phyloP scores from a whole-genome alignment of 2,888 invertebrate genomes.

The Prenolepis imparis region DNA sequence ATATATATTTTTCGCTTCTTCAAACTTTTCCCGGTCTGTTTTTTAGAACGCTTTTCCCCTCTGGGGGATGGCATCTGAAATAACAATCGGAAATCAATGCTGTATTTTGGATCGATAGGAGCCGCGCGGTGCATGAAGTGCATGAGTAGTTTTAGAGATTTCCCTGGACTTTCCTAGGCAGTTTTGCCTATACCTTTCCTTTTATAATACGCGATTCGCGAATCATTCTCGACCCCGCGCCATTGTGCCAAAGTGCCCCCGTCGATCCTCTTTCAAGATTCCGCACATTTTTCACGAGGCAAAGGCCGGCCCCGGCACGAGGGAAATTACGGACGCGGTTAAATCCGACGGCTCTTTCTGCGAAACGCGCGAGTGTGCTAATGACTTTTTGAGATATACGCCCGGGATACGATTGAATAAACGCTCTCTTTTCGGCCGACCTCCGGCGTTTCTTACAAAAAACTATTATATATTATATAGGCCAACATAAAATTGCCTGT shows the following conservation, averaged over 20 bases:
- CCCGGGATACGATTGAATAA: conserved; percentile 40
- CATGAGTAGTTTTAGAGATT: neutral
- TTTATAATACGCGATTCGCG: conserved; percentile 32
- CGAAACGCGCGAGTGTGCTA: conserved; percentile 46
- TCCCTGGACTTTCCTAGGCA: conserved; percentile 15
- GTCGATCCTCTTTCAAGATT: conserved; percentile 36
- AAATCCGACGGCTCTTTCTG: conserved; percentile 49
- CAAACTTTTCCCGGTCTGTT: neutral
- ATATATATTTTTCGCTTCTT: conserved; percentile 27
- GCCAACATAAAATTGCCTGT: neutral
- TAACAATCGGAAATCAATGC: conserved; percentile 26
- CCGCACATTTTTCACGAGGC: conserved; percentile 46
- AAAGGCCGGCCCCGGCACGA: conserved; percentile 33
- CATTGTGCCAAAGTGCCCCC: conserved; percentile 36
- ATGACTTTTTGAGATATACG: conserved; percentile 55
- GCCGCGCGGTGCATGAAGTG: neutral
- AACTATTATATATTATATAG: conserved; percentile 31
- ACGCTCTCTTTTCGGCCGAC: conserved; percentile 36
- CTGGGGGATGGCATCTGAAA: conserved; percentile 13
- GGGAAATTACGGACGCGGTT: conserved; percentile 54
- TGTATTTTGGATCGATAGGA: conserved; percentile 13
- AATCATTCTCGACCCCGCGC: conserved; percentile 25
- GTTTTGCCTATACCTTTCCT: neutral
- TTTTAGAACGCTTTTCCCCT: neutral
- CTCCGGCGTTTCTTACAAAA: conserved; percentile 30